phyloP scores from a whole-genome alignment of 2,113 vertebrate genomes.

The Heterocephalus glaber region DNA sequence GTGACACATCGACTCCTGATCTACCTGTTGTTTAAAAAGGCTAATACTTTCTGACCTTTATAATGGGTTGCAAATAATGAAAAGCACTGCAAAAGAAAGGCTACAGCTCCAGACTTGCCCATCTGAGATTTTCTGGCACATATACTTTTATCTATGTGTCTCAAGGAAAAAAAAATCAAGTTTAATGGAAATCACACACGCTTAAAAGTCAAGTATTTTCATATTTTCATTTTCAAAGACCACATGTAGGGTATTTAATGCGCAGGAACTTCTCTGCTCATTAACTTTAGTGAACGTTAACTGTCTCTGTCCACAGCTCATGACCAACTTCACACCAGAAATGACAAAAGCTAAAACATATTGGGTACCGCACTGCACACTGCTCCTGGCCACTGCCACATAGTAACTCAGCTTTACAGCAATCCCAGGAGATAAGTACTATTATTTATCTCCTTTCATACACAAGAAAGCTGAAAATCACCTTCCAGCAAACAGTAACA shows the following conservation, averaged over 20 bases:
- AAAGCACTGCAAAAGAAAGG: neutral
- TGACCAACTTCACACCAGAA: neutral
- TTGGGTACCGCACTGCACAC: rapidly evolving
- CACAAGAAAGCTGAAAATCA: neutral
- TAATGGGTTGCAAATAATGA: neutral
- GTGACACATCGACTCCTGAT: neutral
- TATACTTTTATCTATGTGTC: neutral
- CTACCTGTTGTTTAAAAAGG: neutral
- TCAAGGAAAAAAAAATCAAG: neutral
- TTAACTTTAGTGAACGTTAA: neutral
- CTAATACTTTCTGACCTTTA: neutral
- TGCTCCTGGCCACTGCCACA: neutral
- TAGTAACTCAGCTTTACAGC: neutral
- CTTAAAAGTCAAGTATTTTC: neutral
- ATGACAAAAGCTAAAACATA: neutral
- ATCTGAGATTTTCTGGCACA: neutral
- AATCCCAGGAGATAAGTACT: neutral
- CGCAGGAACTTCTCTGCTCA: neutral
- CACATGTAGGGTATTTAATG: neutral
- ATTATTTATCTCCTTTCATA: neutral
- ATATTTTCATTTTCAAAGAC: conserved; percentile 33
- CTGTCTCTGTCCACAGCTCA: neutral
- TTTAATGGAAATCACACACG: neutral
- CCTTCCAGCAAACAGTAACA: neutral
- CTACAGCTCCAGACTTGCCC: neutral